phyloP scores from a whole-genome alignment of 2,888 invertebrate genomes.

The Lissocephala sabroskyi region DNA sequence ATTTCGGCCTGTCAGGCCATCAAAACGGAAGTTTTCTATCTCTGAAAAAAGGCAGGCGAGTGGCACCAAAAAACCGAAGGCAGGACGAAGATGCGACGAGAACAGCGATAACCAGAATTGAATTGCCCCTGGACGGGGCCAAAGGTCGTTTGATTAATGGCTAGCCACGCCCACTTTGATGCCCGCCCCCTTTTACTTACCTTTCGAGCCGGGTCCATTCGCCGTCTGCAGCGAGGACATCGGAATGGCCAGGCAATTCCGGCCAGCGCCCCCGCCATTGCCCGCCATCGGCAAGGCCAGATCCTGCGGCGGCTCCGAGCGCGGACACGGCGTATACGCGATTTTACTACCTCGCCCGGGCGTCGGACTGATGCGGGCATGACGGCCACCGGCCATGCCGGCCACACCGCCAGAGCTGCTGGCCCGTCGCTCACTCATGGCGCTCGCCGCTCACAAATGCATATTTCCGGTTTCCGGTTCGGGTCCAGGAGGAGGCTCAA shows the following conservation, averaged over 20 bases:
- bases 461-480: conserved; percentile 5
- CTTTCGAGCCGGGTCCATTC: conserved; percentile 52
- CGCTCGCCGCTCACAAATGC: not conserved
- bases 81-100: too few species aligned
- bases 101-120: too few species aligned
- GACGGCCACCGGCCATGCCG: conserved; percentile 50
- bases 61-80: too few species aligned
- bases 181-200: conserved; percentile 54
- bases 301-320: conserved; percentile 70
- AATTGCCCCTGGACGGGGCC: too few species aligned
- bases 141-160: too few species aligned
- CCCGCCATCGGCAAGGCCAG: conserved; percentile 41
- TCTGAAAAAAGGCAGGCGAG: too few species aligned
- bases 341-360: conserved; percentile 71
- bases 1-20: too few species aligned
- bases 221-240: conserved; percentile 71
- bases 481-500: conserved; percentile 2
- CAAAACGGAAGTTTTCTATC: too few species aligned
- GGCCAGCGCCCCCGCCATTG: conserved; percentile 17
- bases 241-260: conserved; percentile 71
- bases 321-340: conserved; percentile 72
- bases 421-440: not conserved
- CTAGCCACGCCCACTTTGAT: conserved; percentile 1
- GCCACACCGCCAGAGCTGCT: conserved; percentile 16
- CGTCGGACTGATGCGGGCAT: conserved; percentile 71